phyloP scores from a whole-genome alignment of 2,888 invertebrate species.

The Spilarctia lutea region DNA sequence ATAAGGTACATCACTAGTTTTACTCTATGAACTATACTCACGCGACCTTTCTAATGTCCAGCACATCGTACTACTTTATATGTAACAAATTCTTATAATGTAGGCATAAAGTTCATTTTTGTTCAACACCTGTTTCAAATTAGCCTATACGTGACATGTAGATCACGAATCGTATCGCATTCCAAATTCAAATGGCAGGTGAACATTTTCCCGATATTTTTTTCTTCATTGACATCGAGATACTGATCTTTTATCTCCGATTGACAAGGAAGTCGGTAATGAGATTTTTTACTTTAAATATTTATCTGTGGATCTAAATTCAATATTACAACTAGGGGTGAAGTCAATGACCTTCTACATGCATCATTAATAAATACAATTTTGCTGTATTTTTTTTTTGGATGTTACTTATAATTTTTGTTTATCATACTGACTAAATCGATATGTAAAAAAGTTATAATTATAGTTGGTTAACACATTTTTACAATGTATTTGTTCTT shows the following conservation, averaged over 20 bases:
- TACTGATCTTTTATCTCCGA: slow-evolving; percentile 37
- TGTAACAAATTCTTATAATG: slow-evolving; percentile 24
- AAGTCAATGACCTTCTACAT: slow-evolving; percentile 13
- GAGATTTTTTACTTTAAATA: slow-evolving; percentile 15
- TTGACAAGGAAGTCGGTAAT: slow-evolving; percentile 24
- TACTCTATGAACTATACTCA: slow-evolving; percentile 57
- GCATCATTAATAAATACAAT: not conserved
- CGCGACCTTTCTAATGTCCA: slow-evolving; percentile 68
- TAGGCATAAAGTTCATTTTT: slow-evolving; percentile 25
- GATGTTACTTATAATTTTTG: not conserved
- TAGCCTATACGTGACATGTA: slow-evolving; percentile 51
- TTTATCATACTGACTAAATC: not conserved
- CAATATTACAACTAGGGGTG: slow-evolving; percentile 14
- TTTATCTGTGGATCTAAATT: slow-evolving; percentile 18
- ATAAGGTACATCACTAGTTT: slow-evolving; percentile 71
- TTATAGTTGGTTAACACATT: no score
- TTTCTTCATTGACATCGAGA: slow-evolving; percentile 33
- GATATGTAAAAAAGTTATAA: not conserved
- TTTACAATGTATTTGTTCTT: no score
- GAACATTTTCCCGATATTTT: slow-evolving; percentile 48
- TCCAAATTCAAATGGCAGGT: slow-evolving; percentile 65
- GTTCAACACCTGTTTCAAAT: slow-evolving; percentile 18
- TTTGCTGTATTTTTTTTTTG: not conserved
- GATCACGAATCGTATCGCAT: slow-evolving; percentile 64
- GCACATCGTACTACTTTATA: slow-evolving; percentile 27